These are phyloP conservation scores for Pelagia noctiluca DNA, from an alignment of 30 jellyfish, hydroid and myxozoan genomes.

Conservation along the genomic window DNA sequence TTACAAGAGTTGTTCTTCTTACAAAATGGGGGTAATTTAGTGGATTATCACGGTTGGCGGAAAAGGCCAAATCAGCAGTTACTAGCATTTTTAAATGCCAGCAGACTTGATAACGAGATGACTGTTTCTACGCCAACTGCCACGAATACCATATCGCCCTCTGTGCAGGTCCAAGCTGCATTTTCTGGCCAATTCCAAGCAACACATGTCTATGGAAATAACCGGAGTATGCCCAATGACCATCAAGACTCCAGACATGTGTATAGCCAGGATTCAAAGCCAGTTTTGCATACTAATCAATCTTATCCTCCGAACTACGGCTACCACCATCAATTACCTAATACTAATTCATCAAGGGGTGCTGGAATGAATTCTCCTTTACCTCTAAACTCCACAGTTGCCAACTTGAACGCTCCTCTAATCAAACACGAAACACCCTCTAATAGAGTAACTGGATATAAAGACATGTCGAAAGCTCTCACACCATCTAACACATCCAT, in stretches of 20 bases:
- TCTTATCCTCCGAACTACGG: slow-evolving; percentile 36
- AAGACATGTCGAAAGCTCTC: not conserved
- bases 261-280: slow-evolving; percentile 38
- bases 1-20: slow-evolving; percentile 90
- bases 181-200: slow-evolving; percentile 52
- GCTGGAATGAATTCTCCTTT: not conserved
- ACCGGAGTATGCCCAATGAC: slow-evolving; percentile 12
- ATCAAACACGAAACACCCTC: slow-evolving; percentile 7
- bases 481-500: slow-evolving; percentile 15
- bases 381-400: slow-evolving; percentile 15
- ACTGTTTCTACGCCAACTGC: slow-evolving; percentile 92
- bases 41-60: slow-evolving; percentile 97
- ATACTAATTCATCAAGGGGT: not conserved
- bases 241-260: slow-evolving; percentile 34
- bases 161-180: slow-evolving; percentile 81
- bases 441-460: slow-evolving; percentile 4
- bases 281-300: slow-evolving; percentile 9
- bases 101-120: slow-evolving; percentile 83
- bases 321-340: slow-evolving; percentile 11
- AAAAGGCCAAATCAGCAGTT: slow-evolving; percentile 91
- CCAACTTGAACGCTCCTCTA: slow-evolving; percentile 11
- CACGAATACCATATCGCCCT: slow-evolving; percentile 81
- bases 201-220: slow-evolving; percentile 27
- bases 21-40: slow-evolving; percentile 99
- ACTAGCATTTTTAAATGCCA: slow-evolving; percentile 80